A percentile compares a stretch with the other conserved stretches of the same genome.
These are phyloP conservation scores for Andrena minutula DNA, from an alignment of 2,888 invertebrate species.

Conservation along the genomic window DNA sequence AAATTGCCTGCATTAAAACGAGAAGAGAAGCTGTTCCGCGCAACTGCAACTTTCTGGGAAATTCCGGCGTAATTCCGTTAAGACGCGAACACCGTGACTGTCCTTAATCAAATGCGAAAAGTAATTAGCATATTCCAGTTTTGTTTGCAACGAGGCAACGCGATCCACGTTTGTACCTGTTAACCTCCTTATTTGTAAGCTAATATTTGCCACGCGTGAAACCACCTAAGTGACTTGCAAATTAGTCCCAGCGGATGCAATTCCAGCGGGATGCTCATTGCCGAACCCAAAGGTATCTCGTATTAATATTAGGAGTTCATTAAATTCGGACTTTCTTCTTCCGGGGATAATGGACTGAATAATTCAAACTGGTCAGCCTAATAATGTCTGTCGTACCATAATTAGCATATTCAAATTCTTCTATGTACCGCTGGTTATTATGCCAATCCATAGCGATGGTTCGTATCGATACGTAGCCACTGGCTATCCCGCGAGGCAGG, in stretches of 20 bases:
- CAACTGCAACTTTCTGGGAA: not conserved
- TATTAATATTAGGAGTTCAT: not conserved
- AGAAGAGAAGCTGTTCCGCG: not conserved
- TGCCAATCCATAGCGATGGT: not conserved
- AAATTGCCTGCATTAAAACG: not conserved
- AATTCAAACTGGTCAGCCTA: slow-evolving; percentile 1
- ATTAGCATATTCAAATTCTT: slow-evolving; percentile 20
- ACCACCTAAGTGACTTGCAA: slow-evolving; percentile 13
- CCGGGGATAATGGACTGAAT: not conserved
- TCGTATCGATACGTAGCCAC: not conserved
- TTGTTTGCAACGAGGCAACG: not conserved
- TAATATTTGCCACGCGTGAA: slow-evolving; percentile 16
- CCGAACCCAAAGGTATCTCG: not conserved
- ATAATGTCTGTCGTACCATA: too few relatives aligned
- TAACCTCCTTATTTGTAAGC: slow-evolving; percentile 25
- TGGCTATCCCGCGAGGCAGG: not conserved
- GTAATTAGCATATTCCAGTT: slow-evolving; percentile 15
- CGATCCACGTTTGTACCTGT: not conserved
- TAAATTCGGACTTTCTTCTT: slow-evolving; percentile 4
- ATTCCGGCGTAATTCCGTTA: not conserved
- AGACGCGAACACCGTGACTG: not conserved
- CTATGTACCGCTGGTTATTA: slow-evolving; percentile 4
- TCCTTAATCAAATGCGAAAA: slow-evolving; percentile 5
- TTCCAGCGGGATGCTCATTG: not conserved
- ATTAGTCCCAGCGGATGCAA: not conserved